phyloP scores from a whole-genome alignment of 2,888 invertebrate species.

The Parnassius smintheus region DNA sequence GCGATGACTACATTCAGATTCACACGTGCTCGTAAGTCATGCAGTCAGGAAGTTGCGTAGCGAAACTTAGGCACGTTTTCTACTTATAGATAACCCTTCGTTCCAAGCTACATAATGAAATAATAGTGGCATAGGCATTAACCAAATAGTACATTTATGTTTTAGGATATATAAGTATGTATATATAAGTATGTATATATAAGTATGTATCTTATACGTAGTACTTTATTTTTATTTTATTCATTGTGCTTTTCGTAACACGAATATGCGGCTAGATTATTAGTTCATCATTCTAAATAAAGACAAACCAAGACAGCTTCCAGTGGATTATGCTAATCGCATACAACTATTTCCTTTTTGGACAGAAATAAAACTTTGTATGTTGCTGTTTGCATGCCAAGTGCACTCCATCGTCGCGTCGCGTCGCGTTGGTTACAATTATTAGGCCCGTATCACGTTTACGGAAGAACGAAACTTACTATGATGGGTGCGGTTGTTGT shows the following conservation, averaged over 20 bases:
- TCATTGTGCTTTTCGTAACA: constrained; percentile 45
- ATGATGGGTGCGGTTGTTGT: constrained; percentile 25
- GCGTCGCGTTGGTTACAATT: constrained; percentile 43
- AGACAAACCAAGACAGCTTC: constrained; percentile 53
- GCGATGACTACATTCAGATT: constrained; percentile 22
- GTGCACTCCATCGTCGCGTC: constrained; percentile 53
- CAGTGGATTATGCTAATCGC: constrained; percentile 63
- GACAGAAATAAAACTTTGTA: constrained; percentile 48
- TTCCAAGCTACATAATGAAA: constrained; percentile 34
- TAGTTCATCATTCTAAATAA: constrained; percentile 53
- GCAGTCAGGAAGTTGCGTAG: constrained; percentile 36
- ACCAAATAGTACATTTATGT: constrained; percentile 39
- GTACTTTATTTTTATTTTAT: constrained; percentile 57
- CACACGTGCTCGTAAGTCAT: constrained; percentile 34
- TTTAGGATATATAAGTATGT: constrained; percentile 29
- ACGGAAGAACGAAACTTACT: constrained; percentile 56
- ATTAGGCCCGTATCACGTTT: constrained; percentile 55
- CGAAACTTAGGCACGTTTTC: constrained; percentile 44
- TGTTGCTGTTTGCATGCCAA: constrained; percentile 33
- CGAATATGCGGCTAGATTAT: constrained; percentile 43
- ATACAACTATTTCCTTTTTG: constrained; percentile 63
- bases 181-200: constrained; percentile 48
- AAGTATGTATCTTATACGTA: constrained; percentile 35
- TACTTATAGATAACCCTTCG: constrained; percentile 52
- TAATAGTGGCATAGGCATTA: constrained; percentile 58